phyloP scores from a whole-genome alignment of 2,797 vertebrate species.

The Cryptoblepharus egeriae region DNA sequence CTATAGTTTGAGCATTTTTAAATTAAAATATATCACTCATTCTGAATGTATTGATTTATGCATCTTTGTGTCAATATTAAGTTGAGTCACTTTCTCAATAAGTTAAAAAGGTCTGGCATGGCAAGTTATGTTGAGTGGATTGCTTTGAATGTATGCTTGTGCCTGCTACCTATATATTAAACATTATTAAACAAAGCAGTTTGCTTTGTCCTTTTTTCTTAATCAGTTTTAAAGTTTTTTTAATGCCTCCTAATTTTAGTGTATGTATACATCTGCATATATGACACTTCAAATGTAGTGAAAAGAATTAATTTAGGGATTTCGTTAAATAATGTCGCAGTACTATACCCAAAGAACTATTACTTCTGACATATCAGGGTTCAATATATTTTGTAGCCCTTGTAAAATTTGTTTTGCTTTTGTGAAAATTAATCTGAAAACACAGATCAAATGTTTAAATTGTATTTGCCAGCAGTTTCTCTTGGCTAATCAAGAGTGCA shows the following conservation, averaged over 20 bases:
- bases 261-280: no score
- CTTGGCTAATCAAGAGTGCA: conserved; percentile 20
- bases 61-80: conserved; percentile 96
- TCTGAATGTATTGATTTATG: conserved; percentile 96
- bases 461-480: conserved; percentile 10
- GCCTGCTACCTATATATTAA: conserved; percentile 37
- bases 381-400: neutral
- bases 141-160: conserved; percentile 81
- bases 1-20: conserved; percentile 95
- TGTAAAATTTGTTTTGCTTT: neutral
- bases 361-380: neutral
- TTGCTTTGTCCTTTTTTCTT: conserved; percentile 65
- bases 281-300: no score
- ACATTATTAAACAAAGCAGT: no score
- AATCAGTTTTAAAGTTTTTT: conserved; percentile 54
- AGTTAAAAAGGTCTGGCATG: conserved; percentile 92
- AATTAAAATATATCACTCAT: conserved; percentile 99
- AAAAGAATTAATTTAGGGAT: neutral
- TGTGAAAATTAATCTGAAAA: conserved; percentile 10
- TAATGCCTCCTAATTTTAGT: conserved; percentile 30
- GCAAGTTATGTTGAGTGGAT: conserved; percentile 85
- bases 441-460: conserved; percentile 24
- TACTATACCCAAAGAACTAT: neutral
- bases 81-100: conserved; percentile 95
- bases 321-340: neutral